A percentile compares a stretch with the other conserved stretches of the same genome.
Evolutionary conservation across 2,888 invertebrate species (phyloP).

Genomic region (Lucinisca nassula): DNA sequence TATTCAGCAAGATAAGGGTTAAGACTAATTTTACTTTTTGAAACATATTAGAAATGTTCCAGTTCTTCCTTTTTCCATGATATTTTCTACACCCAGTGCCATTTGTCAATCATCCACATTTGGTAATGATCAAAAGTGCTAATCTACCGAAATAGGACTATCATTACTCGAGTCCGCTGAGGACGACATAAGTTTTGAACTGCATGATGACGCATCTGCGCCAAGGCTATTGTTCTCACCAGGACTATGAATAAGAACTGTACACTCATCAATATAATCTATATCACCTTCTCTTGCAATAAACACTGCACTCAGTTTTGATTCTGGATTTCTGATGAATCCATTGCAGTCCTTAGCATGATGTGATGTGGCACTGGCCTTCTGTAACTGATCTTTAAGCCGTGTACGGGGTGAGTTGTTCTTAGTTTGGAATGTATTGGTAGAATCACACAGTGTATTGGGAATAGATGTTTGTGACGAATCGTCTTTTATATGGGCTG

Average conservation of each 20-base stretch:
- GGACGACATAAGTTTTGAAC: neutral
- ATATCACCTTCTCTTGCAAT: neutral
- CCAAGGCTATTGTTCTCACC: neutral
- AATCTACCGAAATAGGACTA: neutral
- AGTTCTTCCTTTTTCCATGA: no score
- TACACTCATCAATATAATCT: neutral
- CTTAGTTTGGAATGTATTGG: neutral
- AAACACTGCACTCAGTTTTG: neutral
- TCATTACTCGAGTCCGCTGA: neutral
- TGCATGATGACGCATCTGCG: neutral
- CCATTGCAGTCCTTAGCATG: neutral
- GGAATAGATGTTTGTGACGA: no score
- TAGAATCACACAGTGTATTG: no score
- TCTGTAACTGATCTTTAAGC: neutral
- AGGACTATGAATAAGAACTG: neutral
- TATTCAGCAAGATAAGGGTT: no score
- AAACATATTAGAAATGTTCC: no score
- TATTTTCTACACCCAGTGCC: no score
- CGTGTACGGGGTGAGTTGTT: neutral
- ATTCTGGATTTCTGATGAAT: neutral
- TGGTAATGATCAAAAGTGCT: no score
- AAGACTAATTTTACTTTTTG: no score
- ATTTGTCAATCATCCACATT: no score
- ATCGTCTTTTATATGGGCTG: neutral
- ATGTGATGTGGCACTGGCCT: neutral